Percentiles rank a stretch among this genome's conserved stretches.
Evolutionary conservation across 2,888 invertebrate species (phyloP).

Genomic region (Limnephilus rhombicus): DNA sequence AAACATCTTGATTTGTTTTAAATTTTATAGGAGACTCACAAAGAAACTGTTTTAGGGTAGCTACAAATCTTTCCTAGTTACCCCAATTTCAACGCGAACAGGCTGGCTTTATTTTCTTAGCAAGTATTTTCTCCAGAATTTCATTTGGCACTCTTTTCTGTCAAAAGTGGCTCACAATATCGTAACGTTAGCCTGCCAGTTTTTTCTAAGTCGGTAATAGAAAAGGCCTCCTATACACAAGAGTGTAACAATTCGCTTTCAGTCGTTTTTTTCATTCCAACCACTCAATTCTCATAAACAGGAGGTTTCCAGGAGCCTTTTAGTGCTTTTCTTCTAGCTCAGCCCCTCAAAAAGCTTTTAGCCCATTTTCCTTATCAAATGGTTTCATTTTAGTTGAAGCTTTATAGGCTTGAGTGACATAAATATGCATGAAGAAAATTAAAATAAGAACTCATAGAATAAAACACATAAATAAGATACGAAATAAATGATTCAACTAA

Average conservation of each 20-base stretch:
- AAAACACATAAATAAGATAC: background rate
- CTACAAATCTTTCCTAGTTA: background rate
- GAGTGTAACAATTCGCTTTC: background rate
- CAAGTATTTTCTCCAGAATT: background rate
- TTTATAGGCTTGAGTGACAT: background rate
- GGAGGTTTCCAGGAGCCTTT: background rate
- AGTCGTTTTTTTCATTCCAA: background rate
- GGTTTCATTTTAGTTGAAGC: background rate
- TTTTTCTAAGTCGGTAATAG: background rate
- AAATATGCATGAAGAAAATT: background rate
- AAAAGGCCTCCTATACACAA: background rate
- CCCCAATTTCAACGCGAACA: background rate
- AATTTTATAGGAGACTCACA: background rate
- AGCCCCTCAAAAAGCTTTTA: background rate
- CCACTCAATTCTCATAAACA: conserved; percentile 1
- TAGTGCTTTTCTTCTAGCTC: background rate
- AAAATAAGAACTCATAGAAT: background rate
- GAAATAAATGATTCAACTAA: background rate
- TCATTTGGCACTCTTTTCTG: background rate
- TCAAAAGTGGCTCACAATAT: background rate
- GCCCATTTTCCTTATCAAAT: background rate
- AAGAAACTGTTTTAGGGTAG: background rate
- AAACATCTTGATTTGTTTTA: background rate
- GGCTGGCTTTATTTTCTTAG: background rate
- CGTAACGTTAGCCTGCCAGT: background rate